Evolutionary conservation across 2,888 invertebrate species (phyloP), one percentile per base, ranked within the genome.

Genomic region (Tortricodes alternella): DNA sequence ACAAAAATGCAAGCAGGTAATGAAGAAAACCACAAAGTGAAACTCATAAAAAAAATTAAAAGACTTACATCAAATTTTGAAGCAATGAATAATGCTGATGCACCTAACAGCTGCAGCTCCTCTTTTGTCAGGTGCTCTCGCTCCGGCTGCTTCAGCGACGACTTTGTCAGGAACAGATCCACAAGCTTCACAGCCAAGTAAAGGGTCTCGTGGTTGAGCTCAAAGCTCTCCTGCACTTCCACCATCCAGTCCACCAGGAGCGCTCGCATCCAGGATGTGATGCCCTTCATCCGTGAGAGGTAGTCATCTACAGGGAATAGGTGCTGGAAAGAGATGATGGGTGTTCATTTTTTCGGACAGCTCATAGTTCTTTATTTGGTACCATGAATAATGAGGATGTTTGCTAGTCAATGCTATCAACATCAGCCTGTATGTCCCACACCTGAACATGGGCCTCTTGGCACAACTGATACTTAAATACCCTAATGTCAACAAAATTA

Each of bases 171-270:
- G 86, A 95, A 99, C 62, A 96, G 87, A 84, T 99, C 99, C 3
- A 99, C 96, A 65, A 99, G 89, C 90, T 99, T 99, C 9, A 99
- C 98, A 18, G 97, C 98, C 78, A 99, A 92, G 85, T 99, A 99
- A 5, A 99, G 90, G 0, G 99, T 99, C 90, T 99, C 99, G 75
- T 99, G 99, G 86, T 99, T 99, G 27, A 99, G 92, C 83, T 99
- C 99, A 80, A 99, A 99, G 62, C 95, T 96, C 84, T 98, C 98
- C 90, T 99, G 98, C 7, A 99, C 96, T 79, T 99, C 99, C 37
- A 99, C 99, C 96, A 99, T 96, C 99, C 99, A 99, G 87, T 99
- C 99, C 0, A 99, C 95, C 2, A 99, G 93, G 16, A 99, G 93
- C 0, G 98, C 95, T 44, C 99, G 93, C 97, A 99, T 98, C 93